Evolutionary conservation across 2,113 vertebrate genomes (phyloP).

Genomic region (Mastomys natalensis): DNA sequence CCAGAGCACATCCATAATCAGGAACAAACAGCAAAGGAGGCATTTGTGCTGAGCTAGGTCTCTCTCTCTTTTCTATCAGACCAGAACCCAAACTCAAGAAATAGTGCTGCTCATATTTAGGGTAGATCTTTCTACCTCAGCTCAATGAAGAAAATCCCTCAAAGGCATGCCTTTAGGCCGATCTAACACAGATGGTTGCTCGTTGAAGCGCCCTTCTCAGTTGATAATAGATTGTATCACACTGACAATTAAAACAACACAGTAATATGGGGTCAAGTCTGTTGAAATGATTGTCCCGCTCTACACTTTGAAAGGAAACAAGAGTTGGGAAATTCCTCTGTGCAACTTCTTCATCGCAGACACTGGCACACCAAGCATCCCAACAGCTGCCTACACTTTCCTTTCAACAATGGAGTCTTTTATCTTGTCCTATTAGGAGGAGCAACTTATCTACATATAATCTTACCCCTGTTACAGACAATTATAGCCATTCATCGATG

Average conservation of each 20-base stretch:
- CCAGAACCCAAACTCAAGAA: neutral
- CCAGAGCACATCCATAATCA: neutral
- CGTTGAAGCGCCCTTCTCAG: neutral
- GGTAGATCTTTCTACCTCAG: neutral
- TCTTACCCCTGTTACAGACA: neutral
- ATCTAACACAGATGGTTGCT: neutral
- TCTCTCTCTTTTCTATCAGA: neutral
- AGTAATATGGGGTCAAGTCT: neutral
- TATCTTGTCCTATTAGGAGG: neutral
- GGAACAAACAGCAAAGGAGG: too few species aligned
- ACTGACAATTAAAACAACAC: neutral
- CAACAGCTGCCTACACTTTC: neutral
- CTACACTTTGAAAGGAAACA: neutral
- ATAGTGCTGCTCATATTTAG: neutral
- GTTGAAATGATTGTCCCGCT: neutral
- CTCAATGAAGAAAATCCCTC: neutral
- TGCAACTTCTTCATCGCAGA: neutral
- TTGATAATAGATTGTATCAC: neutral
- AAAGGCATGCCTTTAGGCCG: neutral
- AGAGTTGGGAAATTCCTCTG: neutral
- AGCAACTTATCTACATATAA: conserved; percentile 1
- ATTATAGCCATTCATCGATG: neutral
- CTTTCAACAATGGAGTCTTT: neutral
- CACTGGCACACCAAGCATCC: neutral
- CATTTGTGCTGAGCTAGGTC: neutral